Evolutionary conservation across 2,888 invertebrate species (phyloP).

Genomic region (Smittia sp.): DNA sequence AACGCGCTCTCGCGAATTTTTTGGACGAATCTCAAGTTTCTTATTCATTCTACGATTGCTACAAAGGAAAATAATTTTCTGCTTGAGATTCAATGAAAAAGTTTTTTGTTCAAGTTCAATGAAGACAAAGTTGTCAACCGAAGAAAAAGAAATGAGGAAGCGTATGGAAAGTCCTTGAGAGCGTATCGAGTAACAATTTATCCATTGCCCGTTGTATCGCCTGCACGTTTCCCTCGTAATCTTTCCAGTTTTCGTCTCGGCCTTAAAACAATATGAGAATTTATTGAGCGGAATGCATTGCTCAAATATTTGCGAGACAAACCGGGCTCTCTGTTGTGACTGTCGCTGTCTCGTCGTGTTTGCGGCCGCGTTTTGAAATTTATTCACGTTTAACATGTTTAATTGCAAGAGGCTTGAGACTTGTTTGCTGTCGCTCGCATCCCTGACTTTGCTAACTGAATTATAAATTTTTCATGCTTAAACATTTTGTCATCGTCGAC

Average conservation of each 20-base stretch:
- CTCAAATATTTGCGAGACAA: background rate
- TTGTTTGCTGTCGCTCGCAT: background rate
- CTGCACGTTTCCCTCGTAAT: background rate
- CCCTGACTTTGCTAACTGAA: background rate
- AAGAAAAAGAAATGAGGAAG: background rate
- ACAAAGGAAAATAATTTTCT: no score
- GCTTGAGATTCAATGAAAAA: no score
- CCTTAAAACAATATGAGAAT: background rate
- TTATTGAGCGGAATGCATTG: conserved; percentile 1
- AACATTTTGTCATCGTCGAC: no score
- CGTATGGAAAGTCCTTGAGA: background rate
- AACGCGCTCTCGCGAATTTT: background rate
- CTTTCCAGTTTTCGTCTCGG: background rate
- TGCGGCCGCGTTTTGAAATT: background rate
- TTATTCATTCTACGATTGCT: no score
- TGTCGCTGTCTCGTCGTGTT: background rate
- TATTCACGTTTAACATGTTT: conserved; percentile 2
- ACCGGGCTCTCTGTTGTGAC: background rate
- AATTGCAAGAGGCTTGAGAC: background rate
- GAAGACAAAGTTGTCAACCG: background rate
- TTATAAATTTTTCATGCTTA: background rate
- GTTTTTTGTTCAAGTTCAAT: no score
- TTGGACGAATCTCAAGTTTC: background rate
- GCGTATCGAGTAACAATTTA: background rate
- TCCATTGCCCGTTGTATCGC: background rate